These are phyloP conservation scores for Vidua chalybeata DNA, from an alignment of 2,113 vertebrate genomes.

Conservation along the genomic window DNA sequence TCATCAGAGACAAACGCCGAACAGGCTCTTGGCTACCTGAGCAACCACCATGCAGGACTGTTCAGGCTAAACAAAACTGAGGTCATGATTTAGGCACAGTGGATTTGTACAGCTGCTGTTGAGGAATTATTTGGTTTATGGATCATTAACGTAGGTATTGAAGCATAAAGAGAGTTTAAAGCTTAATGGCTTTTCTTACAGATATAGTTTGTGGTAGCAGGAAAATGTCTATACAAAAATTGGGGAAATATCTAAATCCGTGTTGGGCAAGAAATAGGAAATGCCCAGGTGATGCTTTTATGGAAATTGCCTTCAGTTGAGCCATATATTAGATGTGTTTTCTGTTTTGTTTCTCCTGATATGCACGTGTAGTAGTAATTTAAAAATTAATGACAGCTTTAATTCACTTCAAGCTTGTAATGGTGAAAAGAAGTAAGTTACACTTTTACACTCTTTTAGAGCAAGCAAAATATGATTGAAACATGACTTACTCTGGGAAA, in stretches of 20 bases:
- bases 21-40: background rate
- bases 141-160: background rate
- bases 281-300: background rate
- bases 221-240: background rate
- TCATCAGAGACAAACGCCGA: background rate
- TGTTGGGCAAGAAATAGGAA: background rate
- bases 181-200: background rate
- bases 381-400: background rate
- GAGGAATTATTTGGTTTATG: background rate
- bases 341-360: background rate
- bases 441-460: background rate
- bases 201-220: background rate
- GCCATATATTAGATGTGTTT: background rate
- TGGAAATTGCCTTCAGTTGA: background rate
- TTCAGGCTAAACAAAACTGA: background rate
- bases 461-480: background rate
- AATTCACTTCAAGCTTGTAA: background rate
- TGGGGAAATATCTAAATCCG: background rate
- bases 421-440: background rate
- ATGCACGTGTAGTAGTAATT: background rate
- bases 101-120: background rate
- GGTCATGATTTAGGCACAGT: background rate
- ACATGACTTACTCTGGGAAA: background rate
- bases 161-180: background rate
- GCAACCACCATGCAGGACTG: background rate